Percentiles rank a stretch among this genome's conserved stretches.
These are phyloP conservation scores for Euschistus heros DNA, from an alignment of 1,140 invertebrate genomes.

Conservation along the genomic window DNA sequence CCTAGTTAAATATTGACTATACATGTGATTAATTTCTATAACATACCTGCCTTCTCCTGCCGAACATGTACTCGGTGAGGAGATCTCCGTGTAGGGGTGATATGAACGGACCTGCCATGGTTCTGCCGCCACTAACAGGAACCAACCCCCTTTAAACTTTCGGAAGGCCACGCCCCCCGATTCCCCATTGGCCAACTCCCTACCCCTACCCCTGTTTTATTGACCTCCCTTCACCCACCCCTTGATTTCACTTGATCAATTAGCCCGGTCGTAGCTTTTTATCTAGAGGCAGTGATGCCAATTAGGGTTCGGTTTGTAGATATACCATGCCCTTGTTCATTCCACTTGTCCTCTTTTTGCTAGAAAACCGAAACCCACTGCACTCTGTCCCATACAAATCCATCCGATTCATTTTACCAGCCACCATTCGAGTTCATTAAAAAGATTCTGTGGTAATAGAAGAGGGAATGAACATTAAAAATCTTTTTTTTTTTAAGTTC, in stretches of 20 bases:
- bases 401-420: too few species aligned
- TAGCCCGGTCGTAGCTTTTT: not conserved
- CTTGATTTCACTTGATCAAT: not conserved
- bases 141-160: conserved; percentile 10
- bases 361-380: too few species aligned
- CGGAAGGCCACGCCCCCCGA: conserved; percentile 14
- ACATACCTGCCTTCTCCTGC: conserved; percentile 65
- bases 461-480: too few species aligned
- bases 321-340: too few species aligned
- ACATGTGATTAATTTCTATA: conserved; percentile 17
- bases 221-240: conserved; percentile 2
- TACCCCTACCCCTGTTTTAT: conserved; percentile 8
- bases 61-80: conserved; percentile 85
- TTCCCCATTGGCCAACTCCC: conserved; percentile 10
- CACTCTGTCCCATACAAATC: too few species aligned
- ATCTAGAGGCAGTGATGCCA: too few species aligned
- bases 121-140: not conserved
- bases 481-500: too few species aligned
- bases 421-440: too few species aligned
- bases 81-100: conserved; percentile 72
- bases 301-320: too few species aligned
- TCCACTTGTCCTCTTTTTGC: too few species aligned
- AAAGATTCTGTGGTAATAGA: too few species aligned
- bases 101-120: conserved; percentile 72
- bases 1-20: not conserved